phyloP scores from a whole-genome alignment of 2,888 invertebrate genomes.

The Lobophora halterata region DNA sequence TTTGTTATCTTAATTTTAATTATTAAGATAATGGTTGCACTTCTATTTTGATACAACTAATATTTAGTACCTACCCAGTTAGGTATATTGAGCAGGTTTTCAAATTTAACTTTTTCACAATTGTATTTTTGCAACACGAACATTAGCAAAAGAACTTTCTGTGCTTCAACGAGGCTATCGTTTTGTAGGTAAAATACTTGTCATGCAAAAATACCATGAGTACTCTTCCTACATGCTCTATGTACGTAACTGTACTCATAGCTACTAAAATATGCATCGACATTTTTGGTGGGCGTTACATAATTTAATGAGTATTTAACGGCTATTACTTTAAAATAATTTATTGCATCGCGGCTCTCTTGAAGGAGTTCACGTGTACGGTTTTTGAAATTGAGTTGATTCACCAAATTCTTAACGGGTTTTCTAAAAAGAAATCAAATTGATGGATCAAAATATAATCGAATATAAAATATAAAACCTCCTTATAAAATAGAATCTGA shows the following conservation, averaged over 20 bases:
- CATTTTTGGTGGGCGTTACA: conserved; percentile 66
- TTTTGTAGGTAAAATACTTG: conserved; percentile 6
- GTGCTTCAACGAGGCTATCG: conserved; percentile 17
- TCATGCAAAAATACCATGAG: neutral
- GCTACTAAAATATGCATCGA: conserved; percentile 69
- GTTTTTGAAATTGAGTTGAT: conserved; percentile 8
- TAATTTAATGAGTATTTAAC: conserved; percentile 67
- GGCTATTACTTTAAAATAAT: conserved; percentile 59
- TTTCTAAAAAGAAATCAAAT: no score
- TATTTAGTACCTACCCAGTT: no score
- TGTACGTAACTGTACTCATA: conserved; percentile 58
- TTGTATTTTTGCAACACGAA: no score
- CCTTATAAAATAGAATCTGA: no score
- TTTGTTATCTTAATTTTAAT: conserved; percentile 22
- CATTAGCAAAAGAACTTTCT: no score
- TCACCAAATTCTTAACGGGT: no score
- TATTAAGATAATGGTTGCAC: conserved; percentile 26
- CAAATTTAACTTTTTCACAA: no score
- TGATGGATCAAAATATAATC: no score
- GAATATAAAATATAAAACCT: no score
- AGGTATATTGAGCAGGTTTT: no score
- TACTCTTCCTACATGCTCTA: conserved; percentile 30
- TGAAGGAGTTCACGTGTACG: conserved; percentile 14
- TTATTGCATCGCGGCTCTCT: conserved; percentile 40
- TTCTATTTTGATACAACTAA: conserved; percentile 20